Evolutionary conservation across 2,113 vertebrate species (phyloP), one percentile per base, ranked within the genome.

Genomic region (Nothobranchius furzeri): DNA sequence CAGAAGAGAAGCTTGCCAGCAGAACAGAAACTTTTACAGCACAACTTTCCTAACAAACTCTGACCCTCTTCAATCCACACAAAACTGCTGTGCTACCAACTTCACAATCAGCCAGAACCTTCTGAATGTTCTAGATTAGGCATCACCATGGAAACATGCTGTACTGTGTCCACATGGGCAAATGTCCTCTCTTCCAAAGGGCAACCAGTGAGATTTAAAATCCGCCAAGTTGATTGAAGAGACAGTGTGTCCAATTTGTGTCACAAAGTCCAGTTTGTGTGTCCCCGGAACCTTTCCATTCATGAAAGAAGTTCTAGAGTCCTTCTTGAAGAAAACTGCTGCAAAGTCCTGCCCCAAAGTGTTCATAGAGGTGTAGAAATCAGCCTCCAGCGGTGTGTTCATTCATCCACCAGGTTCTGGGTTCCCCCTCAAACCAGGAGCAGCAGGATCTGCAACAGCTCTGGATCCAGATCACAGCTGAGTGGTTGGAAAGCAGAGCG

Each of bases 1-100:
- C 68, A 42, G 71, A 64, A 51, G n/a, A 70, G 46, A 30, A 69
- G 50, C 40, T 46, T 24, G 56, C 17, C 24, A 58, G 58, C 35
- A 40, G 42, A 30, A 51, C 7, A 43, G 35, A 35, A 61, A 14
- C 7, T 60, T 53, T 64, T 25, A 9, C 13, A 20, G 17, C 52
- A 61, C 2, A n/a, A 24, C n/a, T 37, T 13, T 46, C 7, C 24
- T 5, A 35, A 6, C n/a, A 48, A 15, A 35, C 9, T 13, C 15
- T 15, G 13, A 30, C 9, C 9, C 13, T 30, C n/a, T 5, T 55
- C 4, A 5, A 36, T 14, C 12, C 2, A 15, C 6, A 53, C 12
- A 15, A 2, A 15, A 48, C 46, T 48, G 13, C 13, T 15, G 13
- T 15, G 14, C 12, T 30, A 30, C 6, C 20, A 13, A 12, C 4